Evolutionary conservation across 2,888 invertebrate species (phyloP).

Genomic region (Achlya flavicornis): DNA sequence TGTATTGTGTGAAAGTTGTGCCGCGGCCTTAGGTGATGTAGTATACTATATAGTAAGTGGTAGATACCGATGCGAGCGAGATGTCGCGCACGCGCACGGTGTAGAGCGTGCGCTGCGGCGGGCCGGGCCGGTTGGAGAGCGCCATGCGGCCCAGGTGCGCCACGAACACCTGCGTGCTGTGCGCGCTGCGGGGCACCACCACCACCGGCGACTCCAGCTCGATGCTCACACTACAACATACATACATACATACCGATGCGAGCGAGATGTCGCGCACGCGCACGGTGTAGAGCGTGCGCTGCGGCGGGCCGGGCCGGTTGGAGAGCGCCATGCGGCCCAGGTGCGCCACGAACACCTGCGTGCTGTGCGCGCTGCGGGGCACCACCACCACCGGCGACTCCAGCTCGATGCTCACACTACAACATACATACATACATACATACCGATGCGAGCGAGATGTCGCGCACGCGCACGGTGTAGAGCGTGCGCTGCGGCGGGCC

Average conservation of each 20-base stretch:
- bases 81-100: too few relatives aligned
- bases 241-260: conserved; percentile 62
- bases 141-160: too few relatives aligned
- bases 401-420: conserved; percentile 89
- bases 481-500: conserved; percentile 64
- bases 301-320: conserved; percentile 71
- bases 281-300: conserved; percentile 82
- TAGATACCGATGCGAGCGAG: too few relatives aligned
- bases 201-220: too few relatives aligned
- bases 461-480: conserved; percentile 89
- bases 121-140: too few relatives aligned
- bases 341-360: conserved; percentile 95
- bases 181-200: too few relatives aligned
- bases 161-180: too few relatives aligned
- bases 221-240: too few relatives aligned
- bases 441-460: conserved; percentile 90
- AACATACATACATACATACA: conserved; percentile 9
- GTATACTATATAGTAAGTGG: too few relatives aligned
- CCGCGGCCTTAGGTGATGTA: too few relatives aligned
- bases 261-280: conserved; percentile 94
- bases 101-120: too few relatives aligned
- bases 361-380: conserved; percentile 90
- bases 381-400: conserved; percentile 96
- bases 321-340: conserved; percentile 92
- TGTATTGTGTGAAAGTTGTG: too few relatives aligned